phyloP scores from a whole-genome alignment of 2,888 invertebrate species.

The Dendrolimus houi region DNA sequence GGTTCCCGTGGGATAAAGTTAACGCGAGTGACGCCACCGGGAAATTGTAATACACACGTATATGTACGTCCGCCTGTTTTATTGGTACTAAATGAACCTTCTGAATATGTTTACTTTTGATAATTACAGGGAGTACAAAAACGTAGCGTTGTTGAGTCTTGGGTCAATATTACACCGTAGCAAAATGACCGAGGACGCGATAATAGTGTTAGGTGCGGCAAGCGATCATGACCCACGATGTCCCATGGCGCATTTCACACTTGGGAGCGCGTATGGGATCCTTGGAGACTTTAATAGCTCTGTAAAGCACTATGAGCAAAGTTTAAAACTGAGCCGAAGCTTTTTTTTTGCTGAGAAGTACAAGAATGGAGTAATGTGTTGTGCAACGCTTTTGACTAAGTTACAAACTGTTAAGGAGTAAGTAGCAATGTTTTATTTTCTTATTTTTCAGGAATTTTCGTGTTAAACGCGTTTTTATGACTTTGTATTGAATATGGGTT shows the following conservation, averaged over 20 bases:
- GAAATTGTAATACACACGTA: too few species aligned
- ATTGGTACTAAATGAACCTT: too few species aligned
- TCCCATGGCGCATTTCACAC: slow-evolving; percentile 78
- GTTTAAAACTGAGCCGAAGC: slow-evolving; percentile 78
- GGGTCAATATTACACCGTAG: slow-evolving; percentile 84
- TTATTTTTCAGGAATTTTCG: too few species aligned
- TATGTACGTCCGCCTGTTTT: too few species aligned
- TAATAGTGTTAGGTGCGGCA: slow-evolving; percentile 82
- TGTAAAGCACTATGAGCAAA: slow-evolving; percentile 74
- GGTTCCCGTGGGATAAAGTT: too few species aligned
- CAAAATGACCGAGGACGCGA: slow-evolving; percentile 81
- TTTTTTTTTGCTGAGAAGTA: slow-evolving; percentile 78
- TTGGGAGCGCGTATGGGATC: slow-evolving; percentile 85
- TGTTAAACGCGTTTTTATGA: too few species aligned
- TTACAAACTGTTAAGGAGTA: slow-evolving; percentile 81
- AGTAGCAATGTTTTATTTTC: slow-evolving; percentile 27
- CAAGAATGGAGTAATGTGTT: slow-evolving; percentile 81
- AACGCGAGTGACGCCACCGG: too few species aligned
- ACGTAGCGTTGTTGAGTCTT: slow-evolving; percentile 83
- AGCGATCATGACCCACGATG: slow-evolving; percentile 81
- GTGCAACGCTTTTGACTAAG: slow-evolving; percentile 78
- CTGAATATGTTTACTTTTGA: too few species aligned
- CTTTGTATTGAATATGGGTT: too few species aligned
- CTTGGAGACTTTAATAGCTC: slow-evolving; percentile 83
- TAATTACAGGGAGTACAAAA: slow-evolving; percentile 79